phyloP scores from a whole-genome alignment of 2,113 vertebrate genomes.

The Lycocorax pyrrhopterus region DNA sequence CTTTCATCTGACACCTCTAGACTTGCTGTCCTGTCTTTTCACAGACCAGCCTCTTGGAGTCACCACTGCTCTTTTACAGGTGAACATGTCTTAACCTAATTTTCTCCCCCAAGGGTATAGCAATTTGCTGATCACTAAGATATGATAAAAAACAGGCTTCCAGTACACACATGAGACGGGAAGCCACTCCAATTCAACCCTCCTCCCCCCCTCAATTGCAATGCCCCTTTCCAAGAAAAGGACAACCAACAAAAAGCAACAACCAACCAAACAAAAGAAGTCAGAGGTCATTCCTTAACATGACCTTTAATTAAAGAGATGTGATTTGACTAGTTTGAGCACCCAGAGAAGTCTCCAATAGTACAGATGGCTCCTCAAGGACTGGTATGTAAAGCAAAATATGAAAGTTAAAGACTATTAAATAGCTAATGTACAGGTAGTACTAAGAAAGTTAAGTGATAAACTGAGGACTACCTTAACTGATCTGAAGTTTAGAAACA shows the following conservation, averaged over 20 bases:
- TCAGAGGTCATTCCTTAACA: neutral
- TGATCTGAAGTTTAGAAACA: neutral
- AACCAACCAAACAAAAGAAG: neutral
- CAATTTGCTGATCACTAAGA: neutral
- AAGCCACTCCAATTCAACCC: neutral
- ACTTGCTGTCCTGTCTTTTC: conserved; percentile 35
- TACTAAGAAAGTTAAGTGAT: neutral
- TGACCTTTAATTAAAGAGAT: neutral
- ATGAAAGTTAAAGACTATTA: neutral
- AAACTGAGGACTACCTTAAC: neutral
- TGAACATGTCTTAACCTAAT: neutral
- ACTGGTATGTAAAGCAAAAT: neutral
- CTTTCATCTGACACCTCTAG: conserved; percentile 1
- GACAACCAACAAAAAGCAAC: neutral
- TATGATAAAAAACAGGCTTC: neutral
- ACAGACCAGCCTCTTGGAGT: conserved; percentile 25
- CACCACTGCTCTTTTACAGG: neutral
- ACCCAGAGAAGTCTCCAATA: neutral
- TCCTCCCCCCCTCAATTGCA: accelerated
- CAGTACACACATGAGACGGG: neutral
- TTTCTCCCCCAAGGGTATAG: neutral
- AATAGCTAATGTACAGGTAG: neutral
- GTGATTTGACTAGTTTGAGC: neutral
- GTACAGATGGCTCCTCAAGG: neutral
- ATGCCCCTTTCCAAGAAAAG: neutral